phyloP scores from a whole-genome alignment of 92 coral and sea anemone genomes.

The Bergia puertoricense region DNA sequence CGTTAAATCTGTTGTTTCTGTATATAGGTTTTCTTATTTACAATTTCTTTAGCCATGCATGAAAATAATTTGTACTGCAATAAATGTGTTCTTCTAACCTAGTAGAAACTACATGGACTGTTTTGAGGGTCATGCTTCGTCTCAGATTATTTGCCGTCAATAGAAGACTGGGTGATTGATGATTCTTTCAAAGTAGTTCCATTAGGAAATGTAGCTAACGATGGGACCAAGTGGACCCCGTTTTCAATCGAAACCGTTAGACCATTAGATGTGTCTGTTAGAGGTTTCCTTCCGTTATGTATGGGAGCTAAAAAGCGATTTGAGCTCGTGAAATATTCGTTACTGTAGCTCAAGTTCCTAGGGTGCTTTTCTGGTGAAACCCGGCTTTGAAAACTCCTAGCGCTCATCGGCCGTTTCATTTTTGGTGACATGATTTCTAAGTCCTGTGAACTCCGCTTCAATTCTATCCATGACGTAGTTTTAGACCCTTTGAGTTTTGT shows the following conservation, averaged over 20 bases:
- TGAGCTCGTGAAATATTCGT: neutral
- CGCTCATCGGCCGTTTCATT: conserved; percentile 42
- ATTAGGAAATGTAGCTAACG: neutral
- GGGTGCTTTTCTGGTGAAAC: conserved; percentile 42
- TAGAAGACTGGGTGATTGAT: neutral
- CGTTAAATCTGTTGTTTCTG: too few species aligned
- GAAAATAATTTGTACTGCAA: too few species aligned
- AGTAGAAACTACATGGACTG: too few species aligned
- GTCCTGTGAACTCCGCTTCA: conserved; percentile 20
- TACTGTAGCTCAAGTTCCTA: neutral
- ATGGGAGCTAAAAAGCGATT: conserved; percentile 9
- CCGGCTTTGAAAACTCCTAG: conserved; percentile 52
- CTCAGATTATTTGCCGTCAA: neutral
- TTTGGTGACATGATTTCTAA: neutral
- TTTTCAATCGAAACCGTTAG: neutral
- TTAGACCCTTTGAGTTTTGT: neutral
- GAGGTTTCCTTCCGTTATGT: neutral
- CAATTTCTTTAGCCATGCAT: too few species aligned
- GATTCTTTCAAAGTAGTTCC: conserved; percentile 15
- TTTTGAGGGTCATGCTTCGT: neutral
- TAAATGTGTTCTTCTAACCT: too few species aligned
- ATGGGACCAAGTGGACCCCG: neutral
- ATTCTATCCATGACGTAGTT: conserved; percentile 27
- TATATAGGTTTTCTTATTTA: too few species aligned
- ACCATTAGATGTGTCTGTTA: neutral